Percentiles rank a stretch among this genome's conserved stretches.
These are phyloP conservation scores for Sylvietta virens DNA, from an alignment of 2,113 vertebrate species.

Conservation along the genomic window DNA sequence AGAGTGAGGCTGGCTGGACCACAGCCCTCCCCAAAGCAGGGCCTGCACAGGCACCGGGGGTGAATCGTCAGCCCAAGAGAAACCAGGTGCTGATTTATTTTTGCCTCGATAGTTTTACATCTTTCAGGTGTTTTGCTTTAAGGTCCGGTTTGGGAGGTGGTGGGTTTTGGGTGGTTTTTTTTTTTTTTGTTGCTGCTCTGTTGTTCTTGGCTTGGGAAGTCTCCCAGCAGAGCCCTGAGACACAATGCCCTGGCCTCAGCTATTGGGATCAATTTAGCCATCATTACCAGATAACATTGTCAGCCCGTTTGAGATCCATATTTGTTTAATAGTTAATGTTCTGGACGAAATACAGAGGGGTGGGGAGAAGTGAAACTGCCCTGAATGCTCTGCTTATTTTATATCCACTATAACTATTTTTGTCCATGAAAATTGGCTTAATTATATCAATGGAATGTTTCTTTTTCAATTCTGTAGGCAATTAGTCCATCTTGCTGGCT, in stretches of 20 bases:
- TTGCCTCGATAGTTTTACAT: background rate
- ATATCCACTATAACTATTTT: constrained; percentile 83
- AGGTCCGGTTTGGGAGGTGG: background rate
- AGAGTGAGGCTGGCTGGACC: background rate
- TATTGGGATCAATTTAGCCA: constrained; percentile 82
- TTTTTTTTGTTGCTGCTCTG: background rate
- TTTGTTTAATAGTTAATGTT: constrained; percentile 89
- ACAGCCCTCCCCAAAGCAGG: background rate
- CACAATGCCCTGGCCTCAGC: constrained; percentile 8
- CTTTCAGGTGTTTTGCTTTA: constrained; percentile 38
- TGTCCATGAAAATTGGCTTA: constrained; percentile 92
- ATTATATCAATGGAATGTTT: constrained; percentile 90
- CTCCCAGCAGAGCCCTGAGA: background rate
- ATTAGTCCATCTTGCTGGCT: constrained; percentile 91
- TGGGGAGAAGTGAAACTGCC: constrained; percentile 62
- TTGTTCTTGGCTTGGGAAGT: background rate
- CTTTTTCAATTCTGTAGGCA: constrained; percentile 85
- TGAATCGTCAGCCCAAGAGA: background rate
- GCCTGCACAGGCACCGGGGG: accelerated
- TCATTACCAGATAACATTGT: constrained; percentile 75
- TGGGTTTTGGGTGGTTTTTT: background rate
- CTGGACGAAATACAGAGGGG: constrained; percentile 56
- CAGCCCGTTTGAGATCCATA: constrained; percentile 49
- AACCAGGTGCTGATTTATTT: background rate
- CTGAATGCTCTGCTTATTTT: constrained; percentile 87